phyloP scores from a whole-genome alignment of 2,888 invertebrate species.

The Scaptomyza cyrtandrae region DNA sequence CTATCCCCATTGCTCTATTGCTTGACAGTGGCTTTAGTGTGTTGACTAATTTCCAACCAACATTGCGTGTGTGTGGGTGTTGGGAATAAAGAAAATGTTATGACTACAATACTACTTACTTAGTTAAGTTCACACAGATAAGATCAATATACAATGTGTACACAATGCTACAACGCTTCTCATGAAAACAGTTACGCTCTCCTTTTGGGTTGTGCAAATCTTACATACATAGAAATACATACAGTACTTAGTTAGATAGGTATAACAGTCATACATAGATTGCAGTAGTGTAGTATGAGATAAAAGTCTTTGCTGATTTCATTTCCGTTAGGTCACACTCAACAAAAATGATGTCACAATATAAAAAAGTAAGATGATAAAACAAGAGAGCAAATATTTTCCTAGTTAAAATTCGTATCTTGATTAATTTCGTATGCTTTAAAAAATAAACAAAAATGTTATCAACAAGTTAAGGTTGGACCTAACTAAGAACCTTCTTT shows the following conservation, averaged over 20 bases:
- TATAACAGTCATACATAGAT: conserved; percentile 3
- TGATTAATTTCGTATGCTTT: no score
- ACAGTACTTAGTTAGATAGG: conserved; percentile 6
- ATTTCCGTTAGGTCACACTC: neutral
- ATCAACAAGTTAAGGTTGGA: no score
- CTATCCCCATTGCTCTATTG: neutral
- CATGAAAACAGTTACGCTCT: conserved; percentile 9
- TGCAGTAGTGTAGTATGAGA: neutral
- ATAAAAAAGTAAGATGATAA: no score
- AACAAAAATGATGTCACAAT: neutral
- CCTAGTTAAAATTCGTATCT: no score
- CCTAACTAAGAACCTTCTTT: no score
- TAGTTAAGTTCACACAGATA: conserved; percentile 25
- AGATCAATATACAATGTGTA: conserved; percentile 4
- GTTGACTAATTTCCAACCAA: conserved; percentile 65
- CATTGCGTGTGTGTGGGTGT: conserved; percentile 18
- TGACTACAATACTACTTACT: conserved; percentile 29
- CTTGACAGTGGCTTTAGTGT: conserved; percentile 13
- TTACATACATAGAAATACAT: conserved; percentile 1
- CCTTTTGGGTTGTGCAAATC: conserved; percentile 32
- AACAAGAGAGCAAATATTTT: no score
- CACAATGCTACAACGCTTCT: conserved; percentile 11
- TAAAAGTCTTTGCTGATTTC: neutral
- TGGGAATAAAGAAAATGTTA: conserved; percentile 17
- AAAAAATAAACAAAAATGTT: no score